Conservation (phyloP, 53 echinoderm and acorn worm genomes). For the Holothuria scabra region DNA sequence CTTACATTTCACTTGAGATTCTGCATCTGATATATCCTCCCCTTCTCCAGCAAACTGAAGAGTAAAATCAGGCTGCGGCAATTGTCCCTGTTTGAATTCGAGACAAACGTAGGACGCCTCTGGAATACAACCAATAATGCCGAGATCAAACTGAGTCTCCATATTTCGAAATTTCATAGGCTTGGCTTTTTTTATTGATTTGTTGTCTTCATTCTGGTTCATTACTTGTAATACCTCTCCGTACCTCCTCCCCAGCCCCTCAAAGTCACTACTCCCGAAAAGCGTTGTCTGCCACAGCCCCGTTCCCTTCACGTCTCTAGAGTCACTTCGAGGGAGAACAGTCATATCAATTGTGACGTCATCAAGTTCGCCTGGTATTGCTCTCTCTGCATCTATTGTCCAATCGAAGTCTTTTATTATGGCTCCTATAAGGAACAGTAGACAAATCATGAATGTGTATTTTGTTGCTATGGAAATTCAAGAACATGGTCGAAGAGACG, state of each 20-base stretch:
- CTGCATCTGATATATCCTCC: not conserved
- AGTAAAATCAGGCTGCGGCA: conserved; percentile 16
- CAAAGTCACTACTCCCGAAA: conserved; percentile 21
- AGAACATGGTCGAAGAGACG: no score
- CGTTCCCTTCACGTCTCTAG: conserved; percentile 17
- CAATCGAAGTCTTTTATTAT: conserved; percentile 6
- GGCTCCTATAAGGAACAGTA: not conserved
- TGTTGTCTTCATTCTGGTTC: not conserved
- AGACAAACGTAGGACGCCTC: conserved; percentile 43
- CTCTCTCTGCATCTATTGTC: conserved; percentile 27
- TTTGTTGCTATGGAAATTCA: no score
- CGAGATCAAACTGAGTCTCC: conserved; percentile 29
- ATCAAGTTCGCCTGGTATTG: conserved; percentile 2
- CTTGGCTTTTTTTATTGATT: conserved; percentile 2
- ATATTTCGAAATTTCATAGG: conserved; percentile 1
- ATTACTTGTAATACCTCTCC: conserved; percentile 22
- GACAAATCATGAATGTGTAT: no score
- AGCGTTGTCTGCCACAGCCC: not conserved
- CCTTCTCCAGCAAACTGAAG: not conserved
- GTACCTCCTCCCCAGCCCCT: not conserved
- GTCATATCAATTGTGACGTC: conserved; percentile 6
- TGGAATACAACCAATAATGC: conserved; percentile 17
- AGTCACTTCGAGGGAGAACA: conserved; percentile 4
- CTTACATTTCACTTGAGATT: conserved; percentile 14
- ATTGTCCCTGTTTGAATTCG: conserved; percentile 12